Conservation (phyloP, 2,888 invertebrate species). For the Blastobasis adustella region DNA sequence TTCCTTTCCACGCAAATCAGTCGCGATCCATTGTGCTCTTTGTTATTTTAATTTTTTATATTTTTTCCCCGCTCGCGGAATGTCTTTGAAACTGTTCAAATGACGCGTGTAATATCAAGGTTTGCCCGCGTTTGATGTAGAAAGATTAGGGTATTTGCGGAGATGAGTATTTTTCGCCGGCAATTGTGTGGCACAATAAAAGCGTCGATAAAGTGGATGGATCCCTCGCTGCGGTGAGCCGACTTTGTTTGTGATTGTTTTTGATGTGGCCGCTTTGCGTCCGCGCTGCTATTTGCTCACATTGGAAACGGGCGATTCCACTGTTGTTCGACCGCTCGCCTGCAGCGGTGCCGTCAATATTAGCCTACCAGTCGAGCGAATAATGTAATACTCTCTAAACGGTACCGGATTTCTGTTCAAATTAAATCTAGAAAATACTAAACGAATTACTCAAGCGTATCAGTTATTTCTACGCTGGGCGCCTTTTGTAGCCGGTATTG, state of each 20-base stretch:
- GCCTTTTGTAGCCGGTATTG: no score
- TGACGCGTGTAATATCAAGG: conserved; percentile 71
- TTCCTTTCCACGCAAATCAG: conserved; percentile 36
- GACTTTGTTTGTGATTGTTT: conserved; percentile 36
- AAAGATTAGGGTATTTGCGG: conserved; percentile 61
- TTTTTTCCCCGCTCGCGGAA: conserved; percentile 38
- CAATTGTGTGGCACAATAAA: conserved; percentile 48
- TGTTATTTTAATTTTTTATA: conserved; percentile 71
- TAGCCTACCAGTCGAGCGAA: no score
- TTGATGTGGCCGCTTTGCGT: conserved; percentile 39
- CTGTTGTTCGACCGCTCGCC: no score
- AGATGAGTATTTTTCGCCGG: conserved; percentile 59
- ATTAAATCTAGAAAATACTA: no score
- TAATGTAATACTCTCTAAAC: no score
- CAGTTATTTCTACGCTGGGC: no score
- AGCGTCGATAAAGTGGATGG: conserved; percentile 35
- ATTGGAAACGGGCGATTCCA: neutral
- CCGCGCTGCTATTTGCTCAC: conserved; percentile 9
- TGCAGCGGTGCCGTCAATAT: no score
- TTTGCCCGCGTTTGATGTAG: conserved; percentile 65
- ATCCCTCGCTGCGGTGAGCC: conserved; percentile 49
- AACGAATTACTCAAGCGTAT: no score
- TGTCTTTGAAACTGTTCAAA: conserved; percentile 72
- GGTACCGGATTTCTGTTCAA: no score
- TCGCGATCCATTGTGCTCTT: conserved; percentile 32